Percentiles rank a stretch among this genome's conserved stretches.
Evolutionary conservation across 2,888 invertebrate species (phyloP).

Genomic region (Stenoptilia bipunctidactyla): DNA sequence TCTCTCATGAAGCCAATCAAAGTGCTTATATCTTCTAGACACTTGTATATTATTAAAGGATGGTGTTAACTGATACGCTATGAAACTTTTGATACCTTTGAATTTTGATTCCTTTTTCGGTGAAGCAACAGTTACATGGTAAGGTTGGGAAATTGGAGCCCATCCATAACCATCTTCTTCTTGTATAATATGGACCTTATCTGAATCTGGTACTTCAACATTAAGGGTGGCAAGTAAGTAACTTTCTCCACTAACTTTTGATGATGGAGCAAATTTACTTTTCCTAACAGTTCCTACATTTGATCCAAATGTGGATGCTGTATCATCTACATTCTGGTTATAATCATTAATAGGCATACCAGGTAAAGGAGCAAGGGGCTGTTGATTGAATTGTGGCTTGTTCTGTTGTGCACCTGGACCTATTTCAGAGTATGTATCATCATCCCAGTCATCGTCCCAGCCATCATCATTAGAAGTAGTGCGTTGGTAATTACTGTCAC

Average conservation of each 20-base stretch:
- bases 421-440: slow-evolving; percentile 83
- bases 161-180: slow-evolving; percentile 82
- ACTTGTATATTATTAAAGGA: slow-evolving; percentile 95
- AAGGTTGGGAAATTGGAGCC: slow-evolving; percentile 80
- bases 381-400: slow-evolving; percentile 46
- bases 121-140: slow-evolving; percentile 89
- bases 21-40: slow-evolving; percentile 96
- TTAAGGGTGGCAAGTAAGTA: slow-evolving; percentile 86
- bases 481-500: slow-evolving; percentile 55
- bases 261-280: slow-evolving; percentile 89
- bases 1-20: slow-evolving; percentile 98
- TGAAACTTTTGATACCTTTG: slow-evolving; percentile 97
- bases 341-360: slow-evolving; percentile 65
- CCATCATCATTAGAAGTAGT: slow-evolving; percentile 74
- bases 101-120: slow-evolving; percentile 98
- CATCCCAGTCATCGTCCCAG: slow-evolving; percentile 92
- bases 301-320: slow-evolving; percentile 65
- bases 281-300: slow-evolving; percentile 78
- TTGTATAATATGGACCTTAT: slow-evolving; percentile 80
- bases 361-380: slow-evolving; percentile 50
- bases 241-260: slow-evolving; percentile 91
- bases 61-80: slow-evolving; percentile 96
- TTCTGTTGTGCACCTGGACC: slow-evolving; percentile 66
- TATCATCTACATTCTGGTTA: slow-evolving; percentile 61
- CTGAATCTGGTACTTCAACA: slow-evolving; percentile 76